phyloP scores from a whole-genome alignment of 2,888 invertebrate species.

The Pheosia tremula region DNA sequence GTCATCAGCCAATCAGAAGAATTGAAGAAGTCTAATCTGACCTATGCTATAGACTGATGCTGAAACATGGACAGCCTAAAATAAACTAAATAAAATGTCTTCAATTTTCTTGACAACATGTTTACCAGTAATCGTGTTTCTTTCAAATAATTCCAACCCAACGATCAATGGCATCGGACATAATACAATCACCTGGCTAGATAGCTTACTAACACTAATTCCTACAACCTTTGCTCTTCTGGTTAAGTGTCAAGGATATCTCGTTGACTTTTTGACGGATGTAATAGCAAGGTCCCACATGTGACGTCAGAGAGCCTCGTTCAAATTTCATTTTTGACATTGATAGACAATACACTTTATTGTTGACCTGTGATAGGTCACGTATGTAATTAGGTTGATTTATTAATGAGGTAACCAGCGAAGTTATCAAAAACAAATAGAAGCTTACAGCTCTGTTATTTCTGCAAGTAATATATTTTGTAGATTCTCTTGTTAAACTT shows the following conservation, averaged over 20 bases:
- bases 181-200: not conserved
- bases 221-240: conserved; percentile 3
- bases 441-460: too few relatives aligned
- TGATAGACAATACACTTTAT: conserved; percentile 5
- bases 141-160: not conserved
- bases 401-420: too few relatives aligned
- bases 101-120: too few relatives aligned
- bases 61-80: too few relatives aligned
- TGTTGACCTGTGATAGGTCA: not conserved
- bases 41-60: too few relatives aligned
- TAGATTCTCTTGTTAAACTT: too few relatives aligned
- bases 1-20: too few relatives aligned
- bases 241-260: conserved; percentile 17
- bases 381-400: not conserved
- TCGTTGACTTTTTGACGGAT: conserved; percentile 8
- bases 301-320: conserved; percentile 9
- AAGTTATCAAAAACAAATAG: too few relatives aligned
- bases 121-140: not conserved
- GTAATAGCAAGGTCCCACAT: conserved; percentile 10
- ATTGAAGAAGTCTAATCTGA: too few relatives aligned
- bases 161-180: not conserved
- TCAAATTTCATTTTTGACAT: conserved; percentile 2
- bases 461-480: too few relatives aligned
- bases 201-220: not conserved
- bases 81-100: too few relatives aligned